A percentile compares a stretch with the other conserved stretches of the same genome.
phyloP scores from a whole-genome alignment of 1,140 invertebrate genomes.

The Phymastichus coffea region DNA sequence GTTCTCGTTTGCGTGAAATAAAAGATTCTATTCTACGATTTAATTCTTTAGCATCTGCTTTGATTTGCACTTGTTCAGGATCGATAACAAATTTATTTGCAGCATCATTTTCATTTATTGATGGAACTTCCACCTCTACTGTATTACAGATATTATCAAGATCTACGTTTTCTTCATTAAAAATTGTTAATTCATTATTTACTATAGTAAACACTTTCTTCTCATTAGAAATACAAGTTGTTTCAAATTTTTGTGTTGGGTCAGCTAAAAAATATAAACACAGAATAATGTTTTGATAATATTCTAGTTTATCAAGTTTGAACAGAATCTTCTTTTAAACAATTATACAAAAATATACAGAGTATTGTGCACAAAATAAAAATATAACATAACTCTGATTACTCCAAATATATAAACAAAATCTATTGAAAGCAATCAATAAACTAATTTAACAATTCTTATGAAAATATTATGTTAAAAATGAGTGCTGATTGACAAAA shows the following conservation, averaged over 20 bases:
- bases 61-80: slow-evolving; percentile 62
- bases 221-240: too few species aligned
- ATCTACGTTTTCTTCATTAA: slow-evolving; percentile 16
- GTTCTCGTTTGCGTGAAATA: slow-evolving; percentile 59
- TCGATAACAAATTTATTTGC: slow-evolving; percentile 41
- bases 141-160: slow-evolving; percentile 17
- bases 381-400: too few species aligned
- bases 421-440: not conserved
- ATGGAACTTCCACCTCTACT: slow-evolving; percentile 22
- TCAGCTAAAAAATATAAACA: too few species aligned
- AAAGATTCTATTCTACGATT: slow-evolving; percentile 64
- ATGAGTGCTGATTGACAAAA: slow-evolving; percentile 21
- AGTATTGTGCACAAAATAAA: too few species aligned
- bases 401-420: too few species aligned
- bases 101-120: slow-evolving; percentile 1
- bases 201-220: too few species aligned
- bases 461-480: slow-evolving; percentile 1
- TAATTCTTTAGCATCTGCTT: slow-evolving; percentile 60
- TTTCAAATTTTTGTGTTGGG: too few species aligned
- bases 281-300: too few species aligned
- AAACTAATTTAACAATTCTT: slow-evolving; percentile 6
- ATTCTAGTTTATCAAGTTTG: too few species aligned
- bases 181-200: too few species aligned
- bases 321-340: too few species aligned
- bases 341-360: too few species aligned